These are phyloP conservation scores for Rhinophrynus dorsalis DNA, from an alignment of 2,797 vertebrate species.

Conservation along the genomic window DNA sequence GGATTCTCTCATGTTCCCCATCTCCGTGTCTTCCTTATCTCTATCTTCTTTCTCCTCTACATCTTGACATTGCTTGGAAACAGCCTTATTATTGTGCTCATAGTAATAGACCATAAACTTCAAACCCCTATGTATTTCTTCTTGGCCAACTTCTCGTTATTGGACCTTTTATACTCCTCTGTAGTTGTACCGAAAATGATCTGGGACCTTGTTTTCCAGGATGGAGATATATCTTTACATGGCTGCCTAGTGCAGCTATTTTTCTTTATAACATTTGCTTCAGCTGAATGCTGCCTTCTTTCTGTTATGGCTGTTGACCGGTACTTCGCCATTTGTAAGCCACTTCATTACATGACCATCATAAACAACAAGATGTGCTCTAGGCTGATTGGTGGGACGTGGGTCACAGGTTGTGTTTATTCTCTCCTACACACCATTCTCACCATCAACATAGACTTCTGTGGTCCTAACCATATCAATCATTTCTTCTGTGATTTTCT, in stretches of 20 bases:
- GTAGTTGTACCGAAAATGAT: neutral
- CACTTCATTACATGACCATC: constrained; percentile 47
- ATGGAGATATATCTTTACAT: neutral
- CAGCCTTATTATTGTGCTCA: neutral
- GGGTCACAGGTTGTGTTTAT: constrained; percentile 46
- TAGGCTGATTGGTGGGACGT: constrained; percentile 42
- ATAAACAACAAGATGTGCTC: constrained; percentile 46
- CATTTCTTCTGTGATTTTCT: constrained; percentile 3
- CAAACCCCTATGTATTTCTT: neutral
- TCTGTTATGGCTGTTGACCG: constrained; percentile 54
- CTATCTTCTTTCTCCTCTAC: neutral
- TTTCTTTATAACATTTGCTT: constrained; percentile 53
- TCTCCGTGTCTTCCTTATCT: neutral
- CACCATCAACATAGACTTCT: constrained; percentile 33
- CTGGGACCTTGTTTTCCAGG: neutral
- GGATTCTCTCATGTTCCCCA: neutral
- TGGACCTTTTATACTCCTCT: neutral
- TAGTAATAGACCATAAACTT: neutral
- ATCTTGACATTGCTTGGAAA: neutral
- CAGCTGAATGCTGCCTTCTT: constrained; percentile 54
- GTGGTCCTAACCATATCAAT: constrained; percentile 28
- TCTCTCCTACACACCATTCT: constrained; percentile 29
- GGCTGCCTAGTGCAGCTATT: constrained; percentile 49
- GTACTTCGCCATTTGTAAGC: constrained; percentile 47
- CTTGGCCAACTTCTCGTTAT: neutral